Conservation (phyloP, 2,797 vertebrate genomes). For the Chromobotia macracanthus region DNA sequence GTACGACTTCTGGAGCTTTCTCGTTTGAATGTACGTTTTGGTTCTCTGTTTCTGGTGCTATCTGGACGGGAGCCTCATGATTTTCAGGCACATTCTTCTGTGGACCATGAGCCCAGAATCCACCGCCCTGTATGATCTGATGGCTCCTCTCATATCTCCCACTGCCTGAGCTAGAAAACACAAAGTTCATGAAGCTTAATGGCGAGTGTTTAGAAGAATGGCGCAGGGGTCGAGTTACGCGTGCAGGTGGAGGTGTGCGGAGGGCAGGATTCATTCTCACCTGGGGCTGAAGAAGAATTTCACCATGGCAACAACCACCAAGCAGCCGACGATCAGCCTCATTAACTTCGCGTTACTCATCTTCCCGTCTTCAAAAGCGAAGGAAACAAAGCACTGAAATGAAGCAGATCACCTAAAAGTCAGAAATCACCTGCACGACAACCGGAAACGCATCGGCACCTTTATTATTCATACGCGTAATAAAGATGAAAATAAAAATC, state of each 20-base stretch:
- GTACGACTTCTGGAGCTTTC: neutral
- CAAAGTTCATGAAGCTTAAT: neutral
- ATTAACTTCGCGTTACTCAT: slow-evolving; percentile 26
- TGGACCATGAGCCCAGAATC: neutral
- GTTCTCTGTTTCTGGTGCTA: too few relatives aligned
- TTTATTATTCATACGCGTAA: too few relatives aligned
- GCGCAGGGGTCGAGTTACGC: neutral
- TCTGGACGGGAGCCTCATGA: neutral
- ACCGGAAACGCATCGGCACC: too few relatives aligned
- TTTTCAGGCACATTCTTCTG: neutral
- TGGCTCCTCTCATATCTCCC: neutral
- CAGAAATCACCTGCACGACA: slow-evolving; percentile 7
- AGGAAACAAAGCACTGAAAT: neutral
- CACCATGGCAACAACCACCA: slow-evolving; percentile 37
- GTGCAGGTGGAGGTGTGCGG: neutral
- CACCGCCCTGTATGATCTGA: neutral
- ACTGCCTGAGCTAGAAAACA: neutral
- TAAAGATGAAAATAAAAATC: too few relatives aligned
- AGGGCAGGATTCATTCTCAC: slow-evolving; percentile 31
- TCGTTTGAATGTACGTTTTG: neutral
- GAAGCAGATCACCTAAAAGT: too few relatives aligned
- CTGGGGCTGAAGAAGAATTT: slow-evolving; percentile 13
- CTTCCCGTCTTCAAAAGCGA: neutral
- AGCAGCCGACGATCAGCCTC: slow-evolving; percentile 13
- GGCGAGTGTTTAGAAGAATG: neutral